A percentile compares a stretch with the other conserved stretches of the same genome.
These are phyloP conservation scores for Aphis gossypii DNA, from an alignment of 1,140 invertebrate genomes.

Conservation along the genomic window DNA sequence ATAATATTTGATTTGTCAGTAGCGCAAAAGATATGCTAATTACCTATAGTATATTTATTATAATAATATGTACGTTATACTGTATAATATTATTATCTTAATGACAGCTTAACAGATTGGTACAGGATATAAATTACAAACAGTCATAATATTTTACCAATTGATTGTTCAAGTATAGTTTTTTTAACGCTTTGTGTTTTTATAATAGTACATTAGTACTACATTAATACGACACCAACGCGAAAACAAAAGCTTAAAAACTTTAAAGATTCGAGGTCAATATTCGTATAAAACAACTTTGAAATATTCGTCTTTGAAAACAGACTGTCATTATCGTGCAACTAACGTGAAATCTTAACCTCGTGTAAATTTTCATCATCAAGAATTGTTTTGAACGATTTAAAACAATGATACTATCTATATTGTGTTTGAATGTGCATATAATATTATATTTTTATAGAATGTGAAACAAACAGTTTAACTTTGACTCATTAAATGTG, in stretches of 20 bases:
- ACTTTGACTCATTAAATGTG: background rate
- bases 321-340: background rate
- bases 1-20: too few species aligned
- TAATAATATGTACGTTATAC: background rate
- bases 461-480: constrained; percentile 2
- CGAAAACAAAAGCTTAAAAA: background rate
- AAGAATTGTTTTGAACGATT: background rate
- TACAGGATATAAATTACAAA: too few species aligned
- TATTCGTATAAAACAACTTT: background rate
- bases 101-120: too few species aligned
- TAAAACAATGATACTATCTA: background rate
- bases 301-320: background rate
- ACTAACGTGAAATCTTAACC: background rate
- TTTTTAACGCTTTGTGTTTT: too few species aligned
- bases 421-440: background rate
- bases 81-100: background rate
- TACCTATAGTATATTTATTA: too few species aligned
- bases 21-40: too few species aligned
- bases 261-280: background rate
- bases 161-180: too few species aligned
- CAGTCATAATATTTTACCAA: too few species aligned
- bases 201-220: too few species aligned
- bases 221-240: too few species aligned
- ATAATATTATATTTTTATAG: background rate
- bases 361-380: background rate